phyloP scores from a whole-genome alignment of 2,888 invertebrate genomes.

The Galerucella nymphaeae region DNA sequence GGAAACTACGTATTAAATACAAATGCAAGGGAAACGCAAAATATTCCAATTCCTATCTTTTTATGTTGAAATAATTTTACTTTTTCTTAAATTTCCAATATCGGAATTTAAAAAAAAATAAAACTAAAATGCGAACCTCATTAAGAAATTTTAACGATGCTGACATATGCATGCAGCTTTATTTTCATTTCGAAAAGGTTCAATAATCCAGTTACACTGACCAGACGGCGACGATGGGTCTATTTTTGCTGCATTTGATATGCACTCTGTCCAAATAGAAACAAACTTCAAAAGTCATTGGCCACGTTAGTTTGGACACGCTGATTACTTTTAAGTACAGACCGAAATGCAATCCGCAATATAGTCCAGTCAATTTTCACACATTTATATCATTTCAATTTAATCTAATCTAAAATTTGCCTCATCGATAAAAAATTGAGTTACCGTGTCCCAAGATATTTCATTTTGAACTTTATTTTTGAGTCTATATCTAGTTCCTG shows the following conservation, averaged over 20 bases:
- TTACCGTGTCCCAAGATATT: too few relatives aligned
- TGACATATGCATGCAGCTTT: conserved; percentile 37
- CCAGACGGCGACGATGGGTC: conserved; percentile 59
- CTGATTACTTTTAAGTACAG: conserved; percentile 13
- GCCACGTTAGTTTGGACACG: conserved; percentile 35
- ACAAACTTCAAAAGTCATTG: conserved; percentile 57
- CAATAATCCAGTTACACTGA: conserved; percentile 63
- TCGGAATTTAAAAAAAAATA: not conserved
- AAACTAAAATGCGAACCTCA: not conserved
- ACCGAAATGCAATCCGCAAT: conserved; percentile 13
- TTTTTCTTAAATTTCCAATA: too few relatives aligned
- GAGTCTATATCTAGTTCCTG: too few relatives aligned
- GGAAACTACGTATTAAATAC: conserved; percentile 41
- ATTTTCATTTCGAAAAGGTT: conserved; percentile 58
- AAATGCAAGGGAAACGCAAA: too few relatives aligned
- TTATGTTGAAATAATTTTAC: too few relatives aligned
- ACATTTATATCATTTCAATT: not conserved
- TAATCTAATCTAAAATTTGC: too few relatives aligned
- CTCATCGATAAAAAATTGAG: too few relatives aligned
- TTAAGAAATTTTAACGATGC: conserved; percentile 13
- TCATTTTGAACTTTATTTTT: too few relatives aligned
- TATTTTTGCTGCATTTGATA: conserved; percentile 59
- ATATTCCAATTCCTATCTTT: too few relatives aligned
- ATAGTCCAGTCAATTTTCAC: conserved; percentile 3
- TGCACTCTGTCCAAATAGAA: conserved; percentile 53